Evolutionary conservation across 2,888 invertebrate genomes (phyloP).

Genomic region (Andricus curvator): DNA sequence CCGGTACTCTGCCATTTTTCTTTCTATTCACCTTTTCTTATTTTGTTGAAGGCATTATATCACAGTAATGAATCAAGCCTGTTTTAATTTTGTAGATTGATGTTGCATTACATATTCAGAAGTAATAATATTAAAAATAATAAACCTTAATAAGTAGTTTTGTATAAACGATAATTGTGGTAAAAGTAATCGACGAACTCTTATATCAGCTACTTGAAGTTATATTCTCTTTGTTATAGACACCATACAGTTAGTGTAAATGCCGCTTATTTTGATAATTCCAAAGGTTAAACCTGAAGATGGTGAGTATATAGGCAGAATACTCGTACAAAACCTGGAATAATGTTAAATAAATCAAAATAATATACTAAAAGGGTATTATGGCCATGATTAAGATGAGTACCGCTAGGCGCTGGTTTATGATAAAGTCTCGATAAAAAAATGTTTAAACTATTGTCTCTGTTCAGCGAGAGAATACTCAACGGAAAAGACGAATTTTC

Average conservation of each 20-base stretch:
- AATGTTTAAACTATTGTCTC: no score
- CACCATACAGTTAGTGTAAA: constrained; percentile 77
- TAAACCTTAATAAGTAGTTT: background rate
- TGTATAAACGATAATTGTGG: constrained; percentile 1
- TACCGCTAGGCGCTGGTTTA: constrained; percentile 2
- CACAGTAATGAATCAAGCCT: background rate
- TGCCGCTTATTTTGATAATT: constrained; percentile 77
- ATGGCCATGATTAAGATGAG: constrained; percentile 9
- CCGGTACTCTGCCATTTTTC: constrained; percentile 22
- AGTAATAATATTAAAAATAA: background rate
- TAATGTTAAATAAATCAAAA: constrained; percentile 42
- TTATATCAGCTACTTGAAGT: constrained; percentile 71
- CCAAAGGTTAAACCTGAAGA: constrained; percentile 75
- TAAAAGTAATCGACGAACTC: constrained; percentile 27
- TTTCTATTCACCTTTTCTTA: background rate
- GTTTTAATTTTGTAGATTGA: background rate
- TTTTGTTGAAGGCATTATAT: no score
- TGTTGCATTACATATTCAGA: background rate
- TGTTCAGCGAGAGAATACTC: no score
- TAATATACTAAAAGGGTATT: background rate
- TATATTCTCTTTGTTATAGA: constrained; percentile 78
- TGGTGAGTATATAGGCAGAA: constrained; percentile 75
- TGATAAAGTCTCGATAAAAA: background rate
- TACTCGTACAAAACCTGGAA: constrained; percentile 58
- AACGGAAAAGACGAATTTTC: no score